These are phyloP conservation scores for Xiphorhynchus erythropygius DNA, from an alignment of 2,797 vertebrate species.

Conservation along the genomic window DNA sequence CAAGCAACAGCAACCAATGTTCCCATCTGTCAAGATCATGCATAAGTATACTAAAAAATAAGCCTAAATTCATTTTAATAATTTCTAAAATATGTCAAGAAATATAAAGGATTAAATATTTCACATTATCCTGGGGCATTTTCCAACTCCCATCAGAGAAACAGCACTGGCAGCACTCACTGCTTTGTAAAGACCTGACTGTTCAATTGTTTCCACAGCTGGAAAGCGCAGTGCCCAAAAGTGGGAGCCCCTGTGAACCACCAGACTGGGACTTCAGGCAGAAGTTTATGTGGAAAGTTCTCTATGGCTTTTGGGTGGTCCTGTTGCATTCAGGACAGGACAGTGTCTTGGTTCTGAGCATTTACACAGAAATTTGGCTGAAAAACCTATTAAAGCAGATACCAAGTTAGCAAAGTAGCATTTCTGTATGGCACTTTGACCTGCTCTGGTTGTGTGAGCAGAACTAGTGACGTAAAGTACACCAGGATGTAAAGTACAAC, in stretches of 20 bases:
- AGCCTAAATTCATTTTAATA: conserved; percentile 40
- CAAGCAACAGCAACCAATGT: conserved; percentile 26
- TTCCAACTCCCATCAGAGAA: background rate
- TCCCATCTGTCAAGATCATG: conserved; percentile 31
- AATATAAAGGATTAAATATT: conserved; percentile 37
- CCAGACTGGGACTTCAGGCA: background rate
- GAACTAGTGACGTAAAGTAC: background rate
- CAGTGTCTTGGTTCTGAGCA: background rate
- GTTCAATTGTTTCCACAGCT: background rate
- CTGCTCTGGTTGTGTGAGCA: background rate
- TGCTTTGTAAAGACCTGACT: background rate
- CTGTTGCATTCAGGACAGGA: background rate
- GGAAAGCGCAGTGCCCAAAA: background rate
- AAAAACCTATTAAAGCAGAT: background rate
- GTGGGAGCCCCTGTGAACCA: background rate
- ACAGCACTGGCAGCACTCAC: background rate
- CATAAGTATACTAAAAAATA: background rate
- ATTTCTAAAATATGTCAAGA: background rate
- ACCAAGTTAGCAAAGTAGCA: background rate
- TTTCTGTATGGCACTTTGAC: background rate
- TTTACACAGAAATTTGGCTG: background rate
- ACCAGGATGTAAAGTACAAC: background rate
- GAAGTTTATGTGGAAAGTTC: background rate
- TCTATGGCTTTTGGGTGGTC: background rate
- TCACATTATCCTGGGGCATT: background rate